These are phyloP conservation scores for Plebejus argus DNA, from an alignment of 2,888 invertebrate genomes.

Conservation along the genomic window DNA sequence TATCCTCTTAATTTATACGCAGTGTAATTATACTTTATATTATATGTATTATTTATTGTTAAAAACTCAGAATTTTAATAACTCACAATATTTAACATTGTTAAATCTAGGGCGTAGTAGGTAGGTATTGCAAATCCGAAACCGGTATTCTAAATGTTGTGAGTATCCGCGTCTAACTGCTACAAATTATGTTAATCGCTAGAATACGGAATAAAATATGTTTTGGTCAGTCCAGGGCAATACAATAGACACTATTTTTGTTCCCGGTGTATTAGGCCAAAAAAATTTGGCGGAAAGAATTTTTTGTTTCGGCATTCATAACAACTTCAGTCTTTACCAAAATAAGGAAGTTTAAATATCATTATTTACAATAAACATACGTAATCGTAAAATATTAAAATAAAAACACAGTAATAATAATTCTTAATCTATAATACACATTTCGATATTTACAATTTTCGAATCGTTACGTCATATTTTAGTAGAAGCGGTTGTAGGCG, in stretches of 20 bases:
- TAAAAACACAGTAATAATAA: neutral
- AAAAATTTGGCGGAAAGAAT: neutral
- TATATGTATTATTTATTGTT: too few species aligned
- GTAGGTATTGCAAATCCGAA: slow-evolving; percentile 16
- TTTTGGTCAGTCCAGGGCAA: neutral
- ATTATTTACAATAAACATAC: neutral
- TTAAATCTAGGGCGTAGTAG: slow-evolving; percentile 19
- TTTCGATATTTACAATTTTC: slow-evolving; percentile 4
- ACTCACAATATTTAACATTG: neutral
- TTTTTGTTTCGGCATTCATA: too few species aligned
- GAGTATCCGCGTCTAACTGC: neutral
- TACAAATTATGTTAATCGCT: slow-evolving; percentile 20
- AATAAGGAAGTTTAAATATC: neutral
- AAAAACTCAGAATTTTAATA: too few species aligned
- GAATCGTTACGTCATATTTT: slow-evolving; percentile 39
- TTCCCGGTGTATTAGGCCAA: neutral
- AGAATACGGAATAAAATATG: neutral
- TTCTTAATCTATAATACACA: slow-evolving; percentile 3
- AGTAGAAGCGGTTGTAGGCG: slow-evolving; percentile 52
- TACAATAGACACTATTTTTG: neutral
- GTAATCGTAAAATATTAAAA: neutral
- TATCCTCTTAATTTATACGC: too few species aligned
- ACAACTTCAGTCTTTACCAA: neutral
- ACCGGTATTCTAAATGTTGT: slow-evolving; percentile 20
- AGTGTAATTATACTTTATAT: too few species aligned